phyloP scores from a whole-genome alignment of 2,888 invertebrate species.

The Ectemnius continuus region DNA sequence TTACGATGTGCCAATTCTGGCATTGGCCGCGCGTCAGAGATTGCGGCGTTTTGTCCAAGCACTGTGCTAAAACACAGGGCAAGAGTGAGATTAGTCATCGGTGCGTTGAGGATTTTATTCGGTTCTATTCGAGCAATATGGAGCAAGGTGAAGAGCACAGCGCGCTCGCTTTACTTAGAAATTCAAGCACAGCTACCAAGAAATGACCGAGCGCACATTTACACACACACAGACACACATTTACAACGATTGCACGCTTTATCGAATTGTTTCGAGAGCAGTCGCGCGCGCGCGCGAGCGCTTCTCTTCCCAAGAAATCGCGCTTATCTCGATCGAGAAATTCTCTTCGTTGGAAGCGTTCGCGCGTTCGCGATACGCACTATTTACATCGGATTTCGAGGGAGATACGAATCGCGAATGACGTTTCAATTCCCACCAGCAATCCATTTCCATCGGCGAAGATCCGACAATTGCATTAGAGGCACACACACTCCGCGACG shows the following conservation, averaged over 20 bases:
- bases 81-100: too few relatives aligned
- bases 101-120: too few relatives aligned
- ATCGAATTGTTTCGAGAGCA: constrained; percentile 2
- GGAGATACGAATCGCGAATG: background rate
- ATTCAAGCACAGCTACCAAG: background rate
- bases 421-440: too few relatives aligned
- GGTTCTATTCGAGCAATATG: too few relatives aligned
- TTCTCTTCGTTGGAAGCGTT: background rate
- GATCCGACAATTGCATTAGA: too few relatives aligned
- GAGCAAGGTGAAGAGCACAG: constrained; percentile 1
- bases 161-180: background rate
- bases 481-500: too few relatives aligned
- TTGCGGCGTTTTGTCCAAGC: too few relatives aligned
- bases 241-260: background rate
- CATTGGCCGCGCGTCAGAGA: too few relatives aligned
- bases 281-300: background rate
- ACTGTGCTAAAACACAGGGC: too few relatives aligned
- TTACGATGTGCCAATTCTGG: too few relatives aligned
- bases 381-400: background rate
- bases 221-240: too few relatives aligned
- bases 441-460: too few relatives aligned
- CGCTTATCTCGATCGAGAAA: constrained; percentile 4
- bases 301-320: background rate
- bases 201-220: background rate
- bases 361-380: background rate